Base-by-base conservation (phyloP, 2,113 vertebrate species). In the Sebastes schlegelii region DNA sequence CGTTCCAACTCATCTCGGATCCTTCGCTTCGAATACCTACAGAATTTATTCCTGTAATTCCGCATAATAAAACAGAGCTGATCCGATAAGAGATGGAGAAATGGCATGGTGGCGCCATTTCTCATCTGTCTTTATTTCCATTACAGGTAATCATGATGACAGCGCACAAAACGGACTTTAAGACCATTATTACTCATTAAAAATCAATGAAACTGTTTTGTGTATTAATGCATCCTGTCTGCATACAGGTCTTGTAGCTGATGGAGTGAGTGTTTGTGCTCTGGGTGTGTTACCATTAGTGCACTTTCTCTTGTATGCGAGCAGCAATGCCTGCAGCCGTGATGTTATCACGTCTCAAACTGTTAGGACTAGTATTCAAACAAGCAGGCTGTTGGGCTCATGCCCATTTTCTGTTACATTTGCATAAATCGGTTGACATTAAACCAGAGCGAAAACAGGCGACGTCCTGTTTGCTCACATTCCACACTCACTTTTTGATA, bases 371-470 rank as follows among this genome's bases (percentile, higher is more conserved):
- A 70, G 67, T 68, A 74, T 79, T 89, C 57, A 88, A 86, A 91
- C 74, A 75, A 81, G 74, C 52, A 54, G 66, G 12, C 71, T 21
- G 58, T 71, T 83, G 77, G 82, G 65, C 51, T 71, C 13, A 63
- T 23, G 61, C 66, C 65, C 46, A 40, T 83, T 82, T 92, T 86
- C 78, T 69, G 71, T 80, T 69, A 45, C 14, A 91, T 94, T 92
- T 94, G 87, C 91, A 94, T 92, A 81, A 91, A 90, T 76, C 63
- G 60, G 86, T 89, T 91, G 76, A 89, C 74, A 58, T 79, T 81
- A 64, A 88, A 84, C 83, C 66, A 65, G 54, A 76, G 19, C 17
- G 43, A 69, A 87, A 87, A 93, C 89, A 92, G 87, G 70, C 78
- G 2, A 23, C 7, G 85, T 69, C 65, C 77, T 91, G 88, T 91